These are phyloP conservation scores for Cheilinus undulatus DNA, from an alignment of 2,113 vertebrate genomes.

Conservation along the genomic window DNA sequence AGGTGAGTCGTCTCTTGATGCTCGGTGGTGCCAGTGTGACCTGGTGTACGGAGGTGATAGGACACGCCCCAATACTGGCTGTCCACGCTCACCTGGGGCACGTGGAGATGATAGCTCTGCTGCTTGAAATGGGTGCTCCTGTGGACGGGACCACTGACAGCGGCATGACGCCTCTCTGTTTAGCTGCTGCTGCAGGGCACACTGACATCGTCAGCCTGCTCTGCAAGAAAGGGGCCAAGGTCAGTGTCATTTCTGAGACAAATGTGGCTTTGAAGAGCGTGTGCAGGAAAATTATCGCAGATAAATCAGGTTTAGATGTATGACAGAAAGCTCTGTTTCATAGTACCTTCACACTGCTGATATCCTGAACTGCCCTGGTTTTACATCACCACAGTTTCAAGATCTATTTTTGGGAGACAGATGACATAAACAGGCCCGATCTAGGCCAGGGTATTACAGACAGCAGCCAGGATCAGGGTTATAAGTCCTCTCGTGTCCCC, in stretches of 20 bases:
- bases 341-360: constrained; percentile 22
- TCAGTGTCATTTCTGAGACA: constrained; percentile 68
- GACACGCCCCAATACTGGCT: constrained; percentile 92
- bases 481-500: constrained; percentile 55
- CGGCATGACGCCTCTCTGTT: constrained; percentile 92
- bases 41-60: constrained; percentile 95
- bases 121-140: constrained; percentile 91
- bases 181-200: constrained; percentile 91
- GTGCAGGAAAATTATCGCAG: neutral
- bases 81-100: constrained; percentile 96
- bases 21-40: constrained; percentile 93
- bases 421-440: constrained; percentile 59
- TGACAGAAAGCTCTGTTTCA: constrained; percentile 21
- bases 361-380: constrained; percentile 42
- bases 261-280: neutral
- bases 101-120: constrained; percentile 89
- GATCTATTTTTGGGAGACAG: constrained; percentile 61
- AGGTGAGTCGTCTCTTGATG: constrained; percentile 98
- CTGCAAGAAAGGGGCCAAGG: constrained; percentile 92
- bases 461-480: constrained; percentile 23
- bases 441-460: constrained; percentile 57
- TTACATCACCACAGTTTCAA: constrained; percentile 32
- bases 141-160: constrained; percentile 88
- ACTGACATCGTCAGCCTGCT: constrained; percentile 88
- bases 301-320: constrained; percentile 22